Evolutionary conservation across 2,888 invertebrate genomes (phyloP).

Genomic region (Unio pictorum): DNA sequence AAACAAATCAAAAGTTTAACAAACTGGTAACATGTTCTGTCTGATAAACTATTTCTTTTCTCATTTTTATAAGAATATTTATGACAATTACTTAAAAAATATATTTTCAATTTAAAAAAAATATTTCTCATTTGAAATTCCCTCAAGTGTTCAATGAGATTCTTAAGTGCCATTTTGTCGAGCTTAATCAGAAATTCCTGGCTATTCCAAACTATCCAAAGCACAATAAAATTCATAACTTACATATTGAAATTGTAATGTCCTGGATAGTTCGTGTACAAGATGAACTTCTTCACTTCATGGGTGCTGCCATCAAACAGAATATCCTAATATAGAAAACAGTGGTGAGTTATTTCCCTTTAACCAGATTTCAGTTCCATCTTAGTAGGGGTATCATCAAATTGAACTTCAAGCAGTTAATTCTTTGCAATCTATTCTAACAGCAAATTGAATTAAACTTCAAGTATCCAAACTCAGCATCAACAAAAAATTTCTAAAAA

Average conservation of each 20-base stretch:
- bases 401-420: too few species aligned
- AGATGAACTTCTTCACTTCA: slow-evolving; percentile 94
- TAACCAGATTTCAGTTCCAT: too few species aligned
- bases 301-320: slow-evolving; percentile 96
- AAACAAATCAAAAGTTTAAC: too few species aligned
- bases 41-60: too few species aligned
- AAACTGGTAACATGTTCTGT: too few species aligned
- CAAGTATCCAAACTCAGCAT: not conserved
- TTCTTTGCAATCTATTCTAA: not conserved
- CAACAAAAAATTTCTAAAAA: not conserved
- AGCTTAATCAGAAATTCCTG: too few species aligned
- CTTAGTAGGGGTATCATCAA: not conserved
- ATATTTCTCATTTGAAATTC: too few species aligned
- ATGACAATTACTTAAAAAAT: too few species aligned
- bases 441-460: slow-evolving; percentile 1
- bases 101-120: too few species aligned
- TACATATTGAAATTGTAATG: slow-evolving; percentile 99
- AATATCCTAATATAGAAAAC: slow-evolving; percentile 82
- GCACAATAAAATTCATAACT: slow-evolving; percentile 57
- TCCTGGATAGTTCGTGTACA: slow-evolving; percentile 99
- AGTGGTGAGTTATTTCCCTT: not conserved
- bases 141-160: too few species aligned
- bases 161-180: too few species aligned
- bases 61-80: too few species aligned
- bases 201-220: slow-evolving; percentile 14